Evolutionary conservation across 2,113 vertebrate species (phyloP).

Genomic region (Perca flavescens): DNA sequence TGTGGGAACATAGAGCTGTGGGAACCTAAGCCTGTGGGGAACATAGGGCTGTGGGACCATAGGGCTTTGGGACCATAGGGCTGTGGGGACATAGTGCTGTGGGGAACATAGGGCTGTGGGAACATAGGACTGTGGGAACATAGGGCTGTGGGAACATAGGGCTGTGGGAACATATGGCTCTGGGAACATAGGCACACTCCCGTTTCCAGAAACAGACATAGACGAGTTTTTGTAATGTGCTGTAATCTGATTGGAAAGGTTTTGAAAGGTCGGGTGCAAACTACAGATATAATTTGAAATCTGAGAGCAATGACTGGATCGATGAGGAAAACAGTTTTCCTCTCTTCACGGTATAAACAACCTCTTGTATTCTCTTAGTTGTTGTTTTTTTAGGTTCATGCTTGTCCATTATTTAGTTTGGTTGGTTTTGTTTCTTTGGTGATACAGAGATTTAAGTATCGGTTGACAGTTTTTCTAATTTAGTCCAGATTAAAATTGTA

Average conservation of each 20-base stretch:
- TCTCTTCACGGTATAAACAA: not conserved
- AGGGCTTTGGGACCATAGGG: too few species aligned
- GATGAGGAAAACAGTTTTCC: not conserved
- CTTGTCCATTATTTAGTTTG: not conserved
- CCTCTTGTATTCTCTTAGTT: not conserved
- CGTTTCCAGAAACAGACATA: slow-evolving; percentile 6
- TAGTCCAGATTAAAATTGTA: not conserved
- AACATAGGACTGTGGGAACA: too few species aligned
- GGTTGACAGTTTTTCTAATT: not conserved
- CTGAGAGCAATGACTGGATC: slow-evolving; percentile 28
- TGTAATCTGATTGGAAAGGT: slow-evolving; percentile 55
- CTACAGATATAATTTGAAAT: slow-evolving; percentile 54
- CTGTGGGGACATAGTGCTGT: too few species aligned
- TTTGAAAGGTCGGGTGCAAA: slow-evolving; percentile 58
- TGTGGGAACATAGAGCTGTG: too few species aligned
- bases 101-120: too few species aligned
- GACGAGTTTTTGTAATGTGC: slow-evolving; percentile 38
- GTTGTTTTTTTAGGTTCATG: not conserved
- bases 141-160: too few species aligned
- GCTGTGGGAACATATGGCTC: too few species aligned
- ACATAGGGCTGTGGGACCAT: too few species aligned
- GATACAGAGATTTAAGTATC: too few species aligned
- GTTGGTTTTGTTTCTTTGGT: too few species aligned
- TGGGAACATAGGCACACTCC: too few species aligned
- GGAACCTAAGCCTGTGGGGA: too few species aligned